These are phyloP conservation scores for Halictus rubicundus DNA, from an alignment of 1,140 invertebrate genomes.

Conservation along the genomic window DNA sequence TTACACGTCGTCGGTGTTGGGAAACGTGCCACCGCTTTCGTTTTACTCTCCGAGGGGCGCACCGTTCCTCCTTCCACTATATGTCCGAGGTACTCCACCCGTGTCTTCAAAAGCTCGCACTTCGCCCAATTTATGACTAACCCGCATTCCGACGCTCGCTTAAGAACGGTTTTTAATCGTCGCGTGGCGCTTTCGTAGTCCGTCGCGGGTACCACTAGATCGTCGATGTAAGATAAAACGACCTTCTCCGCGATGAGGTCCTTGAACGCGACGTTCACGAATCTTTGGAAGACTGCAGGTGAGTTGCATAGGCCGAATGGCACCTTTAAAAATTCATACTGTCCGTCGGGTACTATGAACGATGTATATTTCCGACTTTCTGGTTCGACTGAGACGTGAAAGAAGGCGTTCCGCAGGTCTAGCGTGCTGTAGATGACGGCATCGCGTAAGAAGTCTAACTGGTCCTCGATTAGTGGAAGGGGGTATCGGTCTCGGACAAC, in stretches of 20 bases:
- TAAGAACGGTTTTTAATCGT: background rate
- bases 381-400: constrained; percentile 1
- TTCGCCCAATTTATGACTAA: constrained; percentile 29
- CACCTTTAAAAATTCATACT: constrained; percentile 20
- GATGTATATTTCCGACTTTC: constrained; percentile 6
- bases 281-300: constrained; percentile 39
- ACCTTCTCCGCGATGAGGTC: background rate
- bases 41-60: background rate
- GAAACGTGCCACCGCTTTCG: background rate
- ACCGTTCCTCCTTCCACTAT: background rate
- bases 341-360: background rate
- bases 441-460: too few species aligned
- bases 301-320: too few species aligned
- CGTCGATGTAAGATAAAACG: constrained; percentile 36
- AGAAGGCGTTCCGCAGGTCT: constrained; percentile 16
- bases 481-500: too few species aligned
- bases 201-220: too few species aligned
- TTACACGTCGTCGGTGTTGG: background rate
- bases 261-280: constrained; percentile 30
- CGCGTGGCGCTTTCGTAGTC: background rate
- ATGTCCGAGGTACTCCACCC: constrained; percentile 14
- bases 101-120: background rate
- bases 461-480: too few species aligned
- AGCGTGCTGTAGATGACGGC: too few species aligned
- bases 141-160: too few species aligned